phyloP scores from a whole-genome alignment of 2,797 vertebrate species.

The Liasis olivaceus region DNA sequence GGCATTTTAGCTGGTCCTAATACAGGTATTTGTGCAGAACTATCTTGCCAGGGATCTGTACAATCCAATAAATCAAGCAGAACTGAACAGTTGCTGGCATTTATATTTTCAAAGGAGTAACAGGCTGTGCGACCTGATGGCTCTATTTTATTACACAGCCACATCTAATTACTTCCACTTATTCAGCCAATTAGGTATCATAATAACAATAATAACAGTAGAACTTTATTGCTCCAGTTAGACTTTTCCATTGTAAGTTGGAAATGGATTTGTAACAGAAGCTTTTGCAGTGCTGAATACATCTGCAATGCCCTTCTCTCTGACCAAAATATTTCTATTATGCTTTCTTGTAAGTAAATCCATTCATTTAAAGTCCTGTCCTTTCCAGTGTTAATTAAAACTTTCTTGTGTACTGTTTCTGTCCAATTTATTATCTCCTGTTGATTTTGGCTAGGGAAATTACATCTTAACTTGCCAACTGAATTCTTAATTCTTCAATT shows the following conservation, averaged over 20 bases:
- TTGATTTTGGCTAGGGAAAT: background rate
- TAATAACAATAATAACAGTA: background rate
- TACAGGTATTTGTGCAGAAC: background rate
- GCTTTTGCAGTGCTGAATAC: background rate
- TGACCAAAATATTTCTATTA: background rate
- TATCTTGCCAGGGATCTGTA: background rate
- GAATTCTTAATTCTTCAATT: background rate
- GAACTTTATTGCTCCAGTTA: background rate
- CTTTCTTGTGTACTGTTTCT: background rate
- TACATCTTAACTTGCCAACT: background rate
- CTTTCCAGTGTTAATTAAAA: background rate
- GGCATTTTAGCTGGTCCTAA: background rate
- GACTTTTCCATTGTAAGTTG: background rate
- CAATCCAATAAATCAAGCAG: background rate
- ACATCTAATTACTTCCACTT: background rate
- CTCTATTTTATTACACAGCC: background rate
- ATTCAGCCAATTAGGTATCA: background rate
- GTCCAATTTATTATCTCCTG: background rate
- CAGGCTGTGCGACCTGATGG: background rate
- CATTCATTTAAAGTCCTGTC: background rate
- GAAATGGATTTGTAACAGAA: background rate
- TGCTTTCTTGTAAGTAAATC: background rate
- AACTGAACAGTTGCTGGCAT: background rate
- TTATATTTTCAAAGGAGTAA: background rate
- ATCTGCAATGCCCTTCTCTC: background rate